Percentiles rank a stretch among this genome's conserved stretches.
phyloP scores from a whole-genome alignment of 2,888 invertebrate species.

The Linnaemya tessellans region DNA sequence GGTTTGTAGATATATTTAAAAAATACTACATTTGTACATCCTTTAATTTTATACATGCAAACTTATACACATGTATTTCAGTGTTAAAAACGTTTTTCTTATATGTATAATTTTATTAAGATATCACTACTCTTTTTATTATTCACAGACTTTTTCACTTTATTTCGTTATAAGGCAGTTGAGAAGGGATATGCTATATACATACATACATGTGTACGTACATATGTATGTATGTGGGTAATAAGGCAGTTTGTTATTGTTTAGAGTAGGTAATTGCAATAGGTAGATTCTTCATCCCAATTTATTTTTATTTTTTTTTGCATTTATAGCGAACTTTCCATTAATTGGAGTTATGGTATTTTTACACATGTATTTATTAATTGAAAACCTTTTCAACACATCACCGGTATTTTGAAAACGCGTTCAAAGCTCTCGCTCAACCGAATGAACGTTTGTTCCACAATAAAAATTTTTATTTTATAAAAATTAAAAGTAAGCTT shows the following conservation, averaged over 20 bases:
- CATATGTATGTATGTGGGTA: too few relatives aligned
- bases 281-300: neutral
- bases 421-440: neutral
- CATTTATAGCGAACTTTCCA: conserved; percentile 1
- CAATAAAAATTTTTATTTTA: conserved; percentile 1
- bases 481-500: neutral
- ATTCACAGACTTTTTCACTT: conserved; percentile 64
- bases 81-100: conserved; percentile 1
- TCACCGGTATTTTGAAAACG: conserved; percentile 3
- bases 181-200: conserved; percentile 25
- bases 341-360: neutral
- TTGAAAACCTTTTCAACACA: neutral
- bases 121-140: conserved; percentile 61
- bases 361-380: neutral
- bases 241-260: conserved; percentile 51
- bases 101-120: conserved; percentile 9
- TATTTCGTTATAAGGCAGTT: conserved; percentile 64
- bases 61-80: neutral
- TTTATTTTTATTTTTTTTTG: conserved; percentile 21
- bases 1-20: neutral
- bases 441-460: neutral
- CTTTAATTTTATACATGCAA: neutral
- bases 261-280: too few relatives aligned
- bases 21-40: too few relatives aligned
- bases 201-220: too few relatives aligned